Percentiles rank a stretch among this genome's conserved stretches.
Conservation (phyloP, 2,888 invertebrate genomes). For the Cantharis lateralis region DNA sequence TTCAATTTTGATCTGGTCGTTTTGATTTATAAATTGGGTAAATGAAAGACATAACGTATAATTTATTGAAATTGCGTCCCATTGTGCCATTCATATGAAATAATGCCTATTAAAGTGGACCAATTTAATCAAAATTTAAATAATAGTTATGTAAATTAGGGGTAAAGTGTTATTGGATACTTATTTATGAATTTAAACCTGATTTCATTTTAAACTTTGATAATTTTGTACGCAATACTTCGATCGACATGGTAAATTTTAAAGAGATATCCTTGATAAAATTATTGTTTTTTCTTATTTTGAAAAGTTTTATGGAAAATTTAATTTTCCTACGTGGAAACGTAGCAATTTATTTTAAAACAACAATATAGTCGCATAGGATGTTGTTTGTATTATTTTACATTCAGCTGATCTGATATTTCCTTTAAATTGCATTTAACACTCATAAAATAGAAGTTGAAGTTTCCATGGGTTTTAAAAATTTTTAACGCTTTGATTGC, state of each 20-base stretch:
- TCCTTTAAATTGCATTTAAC: background rate
- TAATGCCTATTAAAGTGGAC: background rate
- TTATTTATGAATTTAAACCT: background rate
- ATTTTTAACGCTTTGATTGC: background rate
- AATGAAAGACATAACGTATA: background rate
- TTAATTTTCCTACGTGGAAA: background rate
- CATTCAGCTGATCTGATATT: background rate
- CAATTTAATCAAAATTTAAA: background rate
- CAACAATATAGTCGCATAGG: background rate
- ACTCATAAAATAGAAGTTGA: background rate
- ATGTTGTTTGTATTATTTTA: background rate
- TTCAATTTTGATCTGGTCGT: background rate
- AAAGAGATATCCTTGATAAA: background rate
- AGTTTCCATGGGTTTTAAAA: background rate
- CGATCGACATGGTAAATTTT: background rate
- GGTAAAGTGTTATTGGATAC: background rate
- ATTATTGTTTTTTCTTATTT: background rate
- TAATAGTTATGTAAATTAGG: background rate
- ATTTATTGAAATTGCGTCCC: background rate
- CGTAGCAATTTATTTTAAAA: background rate
- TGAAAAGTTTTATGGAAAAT: background rate
- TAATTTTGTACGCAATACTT: background rate
- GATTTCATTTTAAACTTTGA: background rate
- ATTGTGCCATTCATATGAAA: background rate
- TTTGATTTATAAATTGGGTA: background rate